phyloP scores from a whole-genome alignment of 2,888 invertebrate species.

The Apantesis nais region DNA sequence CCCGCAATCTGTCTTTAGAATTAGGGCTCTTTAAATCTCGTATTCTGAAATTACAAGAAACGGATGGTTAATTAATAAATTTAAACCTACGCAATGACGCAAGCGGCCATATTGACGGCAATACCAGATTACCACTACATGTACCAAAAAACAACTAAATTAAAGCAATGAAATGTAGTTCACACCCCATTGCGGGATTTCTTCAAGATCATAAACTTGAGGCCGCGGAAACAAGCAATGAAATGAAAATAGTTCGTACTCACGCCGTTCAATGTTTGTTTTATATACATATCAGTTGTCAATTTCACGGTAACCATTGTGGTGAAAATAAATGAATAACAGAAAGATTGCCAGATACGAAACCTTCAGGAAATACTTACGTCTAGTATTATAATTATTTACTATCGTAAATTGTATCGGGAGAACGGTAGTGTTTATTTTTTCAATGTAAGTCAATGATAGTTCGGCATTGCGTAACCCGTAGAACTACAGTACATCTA shows the following conservation, averaged over 20 bases:
- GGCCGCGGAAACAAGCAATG: slow-evolving; percentile 19
- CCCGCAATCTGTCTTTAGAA: background rate
- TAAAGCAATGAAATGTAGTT: slow-evolving; percentile 15
- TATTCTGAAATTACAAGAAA: background rate
- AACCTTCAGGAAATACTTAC: slow-evolving; percentile 56
- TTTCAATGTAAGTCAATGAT: slow-evolving; percentile 66
- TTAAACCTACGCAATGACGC: slow-evolving; percentile 48
- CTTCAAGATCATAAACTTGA: slow-evolving; percentile 21
- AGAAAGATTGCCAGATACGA: slow-evolving; percentile 47
- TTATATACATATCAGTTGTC: slow-evolving; percentile 39
- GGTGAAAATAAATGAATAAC: slow-evolving; percentile 50
- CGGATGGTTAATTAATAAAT: slow-evolving; percentile 31
- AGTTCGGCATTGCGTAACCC: slow-evolving; percentile 47
- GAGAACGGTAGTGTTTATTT: slow-evolving; percentile 72
- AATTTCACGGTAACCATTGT: slow-evolving; percentile 34
- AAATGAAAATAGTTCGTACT: slow-evolving; percentile 19
- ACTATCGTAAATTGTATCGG: slow-evolving; percentile 71
- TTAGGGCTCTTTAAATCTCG: background rate
- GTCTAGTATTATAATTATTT: slow-evolving; percentile 68
- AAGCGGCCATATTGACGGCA: slow-evolving; percentile 26
- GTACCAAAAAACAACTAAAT: slow-evolving; percentile 21
- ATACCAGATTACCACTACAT: slow-evolving; percentile 24
- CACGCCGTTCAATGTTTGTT: slow-evolving; percentile 28
- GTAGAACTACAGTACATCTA: background rate
- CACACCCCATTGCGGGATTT: slow-evolving; percentile 31